Percentiles rank a stretch among this genome's conserved stretches.
Evolutionary conservation across 2,888 invertebrate species (phyloP).

Genomic region (Ditula angustiorana): DNA sequence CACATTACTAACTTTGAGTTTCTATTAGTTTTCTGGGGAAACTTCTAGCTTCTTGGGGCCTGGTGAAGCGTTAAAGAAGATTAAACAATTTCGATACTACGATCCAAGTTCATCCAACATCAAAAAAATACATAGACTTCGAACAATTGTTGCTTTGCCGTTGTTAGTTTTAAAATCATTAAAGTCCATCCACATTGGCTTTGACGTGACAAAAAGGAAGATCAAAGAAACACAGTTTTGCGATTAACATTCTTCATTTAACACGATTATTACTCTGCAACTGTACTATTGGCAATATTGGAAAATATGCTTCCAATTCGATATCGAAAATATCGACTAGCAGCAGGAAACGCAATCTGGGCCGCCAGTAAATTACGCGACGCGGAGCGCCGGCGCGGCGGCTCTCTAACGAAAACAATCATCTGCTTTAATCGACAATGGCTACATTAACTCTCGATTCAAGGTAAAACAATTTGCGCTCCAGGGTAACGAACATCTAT

Average conservation of each 20-base stretch:
- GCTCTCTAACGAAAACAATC: conserved; percentile 24
- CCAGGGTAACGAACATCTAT: conserved; percentile 33
- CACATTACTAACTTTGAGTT: too few species aligned
- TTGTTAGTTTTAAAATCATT: too few species aligned
- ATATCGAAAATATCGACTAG: conserved; percentile 3
- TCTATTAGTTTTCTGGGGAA: too few species aligned
- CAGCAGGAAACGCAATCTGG: conserved; percentile 11
- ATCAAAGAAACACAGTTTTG: not conserved
- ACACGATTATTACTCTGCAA: not conserved
- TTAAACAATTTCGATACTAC: too few species aligned
- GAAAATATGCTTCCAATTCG: conserved; percentile 7
- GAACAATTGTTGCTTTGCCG: too few species aligned
- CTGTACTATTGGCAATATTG: not conserved
- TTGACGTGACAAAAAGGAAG: not conserved
- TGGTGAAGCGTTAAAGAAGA: too few species aligned
- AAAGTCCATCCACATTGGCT: too few species aligned
- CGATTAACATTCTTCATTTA: not conserved
- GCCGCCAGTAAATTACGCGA: conserved; percentile 15
- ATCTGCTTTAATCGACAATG: conserved; percentile 21
- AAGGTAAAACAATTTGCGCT: conserved; percentile 23
- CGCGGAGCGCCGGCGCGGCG: conserved; percentile 1
- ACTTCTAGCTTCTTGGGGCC: too few species aligned
- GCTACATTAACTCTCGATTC: conserved; percentile 22
- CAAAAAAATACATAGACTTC: too few species aligned
- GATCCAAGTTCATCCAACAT: too few species aligned